Evolutionary conservation across 2,113 vertebrate genomes (phyloP), one percentile per base, ranked within the genome.

Genomic region (Hydropotes inermis): DNA sequence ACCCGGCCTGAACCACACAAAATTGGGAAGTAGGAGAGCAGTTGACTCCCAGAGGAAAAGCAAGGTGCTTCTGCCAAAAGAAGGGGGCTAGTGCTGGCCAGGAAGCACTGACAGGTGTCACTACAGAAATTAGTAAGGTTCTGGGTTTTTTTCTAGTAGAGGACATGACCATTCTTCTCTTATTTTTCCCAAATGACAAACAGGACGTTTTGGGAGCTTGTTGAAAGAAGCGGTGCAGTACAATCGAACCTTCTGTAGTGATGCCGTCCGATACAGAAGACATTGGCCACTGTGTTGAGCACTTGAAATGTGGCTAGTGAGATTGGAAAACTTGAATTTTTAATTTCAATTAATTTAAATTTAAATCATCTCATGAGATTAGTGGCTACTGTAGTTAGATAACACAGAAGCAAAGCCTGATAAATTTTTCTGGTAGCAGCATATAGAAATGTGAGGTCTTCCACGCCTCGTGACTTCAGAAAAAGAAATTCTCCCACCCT

Each of bases 281-380:
- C 79, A 33, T 33, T 9, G 60, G 81, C 78, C 54, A 86, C 39
- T 12, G 19, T 3, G 9, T 17, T n/a, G 54, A 88, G 78, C 27
- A 5, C 4, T 27, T 21, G 54, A 85, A 88, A 92, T 47, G 60
- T 58, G 36, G 55, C 61, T 30, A n/a, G 61, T 23, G n/a, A 50
- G 64, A 50, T 10, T 0, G 2, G 91, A 58, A 52, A 89, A 61
- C 54, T 23, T 23, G 21, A 52, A 81, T 54, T 94, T 57, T 92
- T 87, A 36, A 90, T 90, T 95, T 93, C 70, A 89, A 78, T 92
- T 43, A 79, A 81, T 36, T 97, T 57, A 50, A 74, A 78, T 52
- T 76, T 64, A 91, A 95, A 74, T 16, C 78, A 89, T 54, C 50
- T 67, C 45, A 7, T 6, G 39, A 70, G 28, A 64, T 88, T 78